Percentiles rank a stretch among this genome's conserved stretches.
Conservation (phyloP, 2,888 invertebrate genomes). For the Mimachlamys varia region DNA sequence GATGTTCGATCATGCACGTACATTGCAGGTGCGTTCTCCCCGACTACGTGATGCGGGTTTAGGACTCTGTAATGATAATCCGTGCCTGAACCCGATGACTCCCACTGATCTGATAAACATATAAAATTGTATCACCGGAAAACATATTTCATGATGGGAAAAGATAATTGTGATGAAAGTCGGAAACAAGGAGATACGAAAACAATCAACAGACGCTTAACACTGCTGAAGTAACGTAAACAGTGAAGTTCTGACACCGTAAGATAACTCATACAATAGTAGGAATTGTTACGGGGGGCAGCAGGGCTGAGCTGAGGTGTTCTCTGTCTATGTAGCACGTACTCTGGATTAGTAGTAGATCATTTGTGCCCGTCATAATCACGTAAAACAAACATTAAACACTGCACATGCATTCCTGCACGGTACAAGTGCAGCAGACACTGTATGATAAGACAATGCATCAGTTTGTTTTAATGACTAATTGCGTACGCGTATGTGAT, state of each 20-base stretch:
- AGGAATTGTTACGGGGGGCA: neutral
- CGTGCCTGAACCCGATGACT: neutral
- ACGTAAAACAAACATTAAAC: neutral
- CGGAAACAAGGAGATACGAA: neutral
- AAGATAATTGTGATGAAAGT: constrained; percentile 32
- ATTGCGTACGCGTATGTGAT: constrained; percentile 8
- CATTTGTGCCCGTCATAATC: neutral
- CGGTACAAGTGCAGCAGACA: constrained; percentile 23
- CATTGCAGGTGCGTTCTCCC: neutral
- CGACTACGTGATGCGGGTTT: neutral
- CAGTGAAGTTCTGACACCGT: neutral
- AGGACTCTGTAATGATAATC: neutral
- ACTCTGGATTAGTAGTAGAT: neutral
- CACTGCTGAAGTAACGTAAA: neutral
- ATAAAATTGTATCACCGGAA: neutral
- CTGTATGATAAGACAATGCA: neutral
- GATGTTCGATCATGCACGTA: constrained; percentile 34
- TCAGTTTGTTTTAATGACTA: neutral
- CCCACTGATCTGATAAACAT: neutral
- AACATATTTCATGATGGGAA: constrained; percentile 25
- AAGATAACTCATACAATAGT: neutral
- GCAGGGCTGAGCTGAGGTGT: neutral
- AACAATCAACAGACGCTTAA: constrained; percentile 9
- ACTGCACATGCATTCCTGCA: neutral
- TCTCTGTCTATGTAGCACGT: neutral